These are phyloP conservation scores for Platichthys stellatus DNA, from an alignment of 2,113 vertebrate species.

Conservation along the genomic window DNA sequence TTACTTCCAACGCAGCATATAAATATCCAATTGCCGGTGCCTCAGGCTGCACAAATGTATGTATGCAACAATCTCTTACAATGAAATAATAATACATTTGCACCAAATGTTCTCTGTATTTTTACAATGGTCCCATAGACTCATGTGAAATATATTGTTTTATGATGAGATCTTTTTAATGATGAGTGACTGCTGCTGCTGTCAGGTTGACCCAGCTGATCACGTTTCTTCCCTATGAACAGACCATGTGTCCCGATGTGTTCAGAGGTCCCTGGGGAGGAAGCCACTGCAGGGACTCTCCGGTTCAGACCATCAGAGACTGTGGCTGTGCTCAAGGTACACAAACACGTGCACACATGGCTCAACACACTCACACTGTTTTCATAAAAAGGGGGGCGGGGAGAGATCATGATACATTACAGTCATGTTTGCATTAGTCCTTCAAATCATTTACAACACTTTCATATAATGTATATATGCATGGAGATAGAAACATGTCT, in stretches of 20 bases:
- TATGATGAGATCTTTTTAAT: neutral
- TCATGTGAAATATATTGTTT: neutral
- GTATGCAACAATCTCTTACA: constrained; percentile 32
- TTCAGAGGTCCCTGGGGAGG: constrained; percentile 95
- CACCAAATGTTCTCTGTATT: no score
- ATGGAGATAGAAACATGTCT: no score
- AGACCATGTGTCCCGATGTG: constrained; percentile 98
- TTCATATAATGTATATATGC: no score
- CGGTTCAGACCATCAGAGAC: constrained; percentile 90
- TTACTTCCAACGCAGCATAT: constrained; percentile 85
- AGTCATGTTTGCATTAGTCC: no score
- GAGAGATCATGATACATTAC: no score
- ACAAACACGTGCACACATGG: neutral
- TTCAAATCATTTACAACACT: no score
- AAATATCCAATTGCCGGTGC: constrained; percentile 84
- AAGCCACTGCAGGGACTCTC: constrained; percentile 92
- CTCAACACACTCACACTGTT: neutral
- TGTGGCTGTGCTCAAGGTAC: constrained; percentile 92
- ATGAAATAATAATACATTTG: neutral
- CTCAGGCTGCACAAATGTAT: constrained; percentile 84
- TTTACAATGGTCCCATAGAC: no score
- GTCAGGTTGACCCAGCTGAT: constrained; percentile 23
- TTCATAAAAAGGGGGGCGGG: neutral
- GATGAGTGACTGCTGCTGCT: constrained; percentile 34
- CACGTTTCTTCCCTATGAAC: constrained; percentile 69